A percentile compares a stretch with the other conserved stretches of the same genome.
Conservation (phyloP, 2,797 vertebrate genomes). For the Meda fulgida region DNA sequence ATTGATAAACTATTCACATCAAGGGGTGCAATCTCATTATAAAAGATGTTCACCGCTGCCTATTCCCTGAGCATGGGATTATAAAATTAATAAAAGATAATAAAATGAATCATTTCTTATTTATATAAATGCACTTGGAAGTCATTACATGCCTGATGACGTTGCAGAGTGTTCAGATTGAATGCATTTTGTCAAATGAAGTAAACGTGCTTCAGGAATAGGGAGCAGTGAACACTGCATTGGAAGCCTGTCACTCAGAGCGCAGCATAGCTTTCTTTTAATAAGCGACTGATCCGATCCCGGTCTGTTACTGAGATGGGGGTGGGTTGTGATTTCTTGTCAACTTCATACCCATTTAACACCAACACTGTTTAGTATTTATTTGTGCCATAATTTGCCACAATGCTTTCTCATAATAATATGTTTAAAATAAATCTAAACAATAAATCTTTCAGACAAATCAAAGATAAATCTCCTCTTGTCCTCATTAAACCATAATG, state of each 20-base stretch:
- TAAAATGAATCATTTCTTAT: too few relatives aligned
- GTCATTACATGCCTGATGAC: too few relatives aligned
- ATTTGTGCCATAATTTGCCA: neutral
- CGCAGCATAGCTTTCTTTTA: neutral
- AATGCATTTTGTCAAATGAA: too few relatives aligned
- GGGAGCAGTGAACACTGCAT: neutral
- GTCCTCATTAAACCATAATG: constrained; percentile 57
- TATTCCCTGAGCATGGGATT: too few relatives aligned
- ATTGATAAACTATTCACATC: too few relatives aligned
- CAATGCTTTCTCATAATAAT: constrained; percentile 32
- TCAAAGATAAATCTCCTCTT: constrained; percentile 57
- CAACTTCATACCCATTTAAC: neutral
- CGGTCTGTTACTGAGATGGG: neutral
- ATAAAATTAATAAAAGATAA: too few relatives aligned
- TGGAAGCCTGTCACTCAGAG: neutral
- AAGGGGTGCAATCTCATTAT: too few relatives aligned
- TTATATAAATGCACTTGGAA: too few relatives aligned
- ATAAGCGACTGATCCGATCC: neutral
- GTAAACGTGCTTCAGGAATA: neutral
- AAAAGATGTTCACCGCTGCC: too few relatives aligned
- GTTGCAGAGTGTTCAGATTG: too few relatives aligned
- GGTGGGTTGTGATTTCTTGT: too few relatives aligned
- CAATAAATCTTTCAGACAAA: constrained; percentile 57
- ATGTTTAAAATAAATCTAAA: constrained; percentile 64
- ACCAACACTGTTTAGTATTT: neutral